A percentile compares a stretch with the other conserved stretches of the same genome.
Conservation (phyloP, 2,113 vertebrate genomes). For the Ptychochromis oligacanthus region DNA sequence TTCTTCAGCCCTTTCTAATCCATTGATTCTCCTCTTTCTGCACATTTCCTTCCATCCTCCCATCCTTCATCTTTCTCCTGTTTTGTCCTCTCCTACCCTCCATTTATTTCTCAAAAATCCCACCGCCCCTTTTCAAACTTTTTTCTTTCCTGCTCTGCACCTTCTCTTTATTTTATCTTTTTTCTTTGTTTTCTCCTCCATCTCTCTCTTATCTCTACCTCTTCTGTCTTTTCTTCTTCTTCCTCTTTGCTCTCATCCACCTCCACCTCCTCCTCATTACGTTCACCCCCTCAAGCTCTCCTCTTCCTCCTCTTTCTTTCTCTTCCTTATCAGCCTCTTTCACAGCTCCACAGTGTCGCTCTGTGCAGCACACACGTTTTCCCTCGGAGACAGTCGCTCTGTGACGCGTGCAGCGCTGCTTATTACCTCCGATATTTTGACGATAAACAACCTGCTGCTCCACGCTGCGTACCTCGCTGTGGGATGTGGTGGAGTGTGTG, state of each 20-base stretch:
- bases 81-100: no score
- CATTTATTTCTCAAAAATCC: no score
- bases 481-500: constrained; percentile 4
- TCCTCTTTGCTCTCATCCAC: background rate
- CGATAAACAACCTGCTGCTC: constrained; percentile 6
- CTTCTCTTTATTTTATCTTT: no score
- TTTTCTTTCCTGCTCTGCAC: background rate
- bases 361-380: background rate
- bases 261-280: background rate
- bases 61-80: background rate
- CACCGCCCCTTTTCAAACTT: no score
- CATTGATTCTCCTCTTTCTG: background rate
- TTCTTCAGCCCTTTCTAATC: background rate
- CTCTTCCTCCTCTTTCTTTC: constrained; percentile 7
- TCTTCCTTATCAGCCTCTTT: constrained; percentile 42
- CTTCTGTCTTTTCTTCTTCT: background rate
- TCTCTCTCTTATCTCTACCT: background rate
- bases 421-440: constrained; percentile 11
- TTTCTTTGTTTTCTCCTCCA: background rate
- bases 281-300: background rate
- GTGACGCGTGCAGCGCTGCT: constrained; percentile 10
- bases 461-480: background rate
- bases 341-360: constrained; percentile 31
- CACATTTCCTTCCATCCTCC: background rate
- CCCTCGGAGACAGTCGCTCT: background rate